Evolutionary conservation across 2,888 invertebrate genomes (phyloP).

Genomic region (Rotaria macrura): DNA sequence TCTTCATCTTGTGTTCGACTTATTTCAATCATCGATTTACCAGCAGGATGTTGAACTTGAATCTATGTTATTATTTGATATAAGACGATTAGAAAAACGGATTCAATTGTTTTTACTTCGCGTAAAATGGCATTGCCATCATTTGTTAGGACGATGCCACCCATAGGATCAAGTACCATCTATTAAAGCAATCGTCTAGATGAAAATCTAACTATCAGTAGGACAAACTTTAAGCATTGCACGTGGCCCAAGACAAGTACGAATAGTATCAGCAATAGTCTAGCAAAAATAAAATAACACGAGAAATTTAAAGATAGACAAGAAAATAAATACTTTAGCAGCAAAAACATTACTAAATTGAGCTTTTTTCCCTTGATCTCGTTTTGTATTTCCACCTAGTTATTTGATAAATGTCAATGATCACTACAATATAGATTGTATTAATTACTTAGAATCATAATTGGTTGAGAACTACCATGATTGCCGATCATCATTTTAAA

Average conservation of each 20-base stretch:
- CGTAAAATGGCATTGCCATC: constrained; percentile 97
- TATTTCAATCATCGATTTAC: constrained; percentile 97
- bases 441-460: not conserved
- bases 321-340: constrained; percentile 67
- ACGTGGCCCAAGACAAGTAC: constrained; percentile 95
- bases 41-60: constrained; percentile 83
- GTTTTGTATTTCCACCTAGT: constrained; percentile 23
- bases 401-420: not conserved
- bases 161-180: constrained; percentile 99
- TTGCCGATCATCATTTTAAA: not conserved
- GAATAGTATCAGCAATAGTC: constrained; percentile 95
- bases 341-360: constrained; percentile 94
- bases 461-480: not conserved
- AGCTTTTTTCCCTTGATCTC: constrained; percentile 90
- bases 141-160: constrained; percentile 98
- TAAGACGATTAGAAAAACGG: no score
- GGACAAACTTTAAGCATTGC: constrained; percentile 75
- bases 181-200: constrained; percentile 35
- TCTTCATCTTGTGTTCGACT: constrained; percentile 99
- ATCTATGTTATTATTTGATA: constrained; percentile 51
- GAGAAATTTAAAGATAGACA: not conserved
- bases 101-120: constrained; percentile 45
- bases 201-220: not conserved
- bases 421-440: no score
- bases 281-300: constrained; percentile 50